These are phyloP conservation scores for Clanis bilineata DNA, from an alignment of 2,888 invertebrate species.

Conservation along the genomic window DNA sequence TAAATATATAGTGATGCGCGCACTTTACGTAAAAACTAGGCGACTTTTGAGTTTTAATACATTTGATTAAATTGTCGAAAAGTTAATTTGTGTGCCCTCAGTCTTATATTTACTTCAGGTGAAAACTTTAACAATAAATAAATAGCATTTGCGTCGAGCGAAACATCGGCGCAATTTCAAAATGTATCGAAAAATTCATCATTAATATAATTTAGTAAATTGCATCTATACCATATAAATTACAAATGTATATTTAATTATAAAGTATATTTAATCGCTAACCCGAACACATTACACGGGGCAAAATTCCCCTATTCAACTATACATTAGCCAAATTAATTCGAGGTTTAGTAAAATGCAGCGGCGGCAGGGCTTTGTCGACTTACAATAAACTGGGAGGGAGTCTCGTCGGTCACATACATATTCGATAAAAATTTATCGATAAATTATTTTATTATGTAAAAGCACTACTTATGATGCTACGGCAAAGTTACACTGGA, in stretches of 20 bases:
- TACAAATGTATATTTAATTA: slow-evolving; percentile 37
- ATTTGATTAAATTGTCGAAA: no score
- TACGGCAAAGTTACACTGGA: no score
- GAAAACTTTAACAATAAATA: background rate
- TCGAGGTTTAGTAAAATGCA: slow-evolving; percentile 30
- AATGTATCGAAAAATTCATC: slow-evolving; percentile 16
- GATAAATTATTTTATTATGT: no score
- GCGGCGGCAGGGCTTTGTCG: slow-evolving; percentile 19
- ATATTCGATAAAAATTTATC: no score
- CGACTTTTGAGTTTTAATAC: no score
- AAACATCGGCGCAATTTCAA: background rate
- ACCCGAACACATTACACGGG: slow-evolving; percentile 41
- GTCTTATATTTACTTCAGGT: background rate
- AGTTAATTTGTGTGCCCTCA: no score
- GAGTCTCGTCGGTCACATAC: background rate
- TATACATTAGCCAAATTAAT: slow-evolving; percentile 26
- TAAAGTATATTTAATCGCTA: slow-evolving; percentile 35
- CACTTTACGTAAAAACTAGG: no score
- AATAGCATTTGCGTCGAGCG: background rate
- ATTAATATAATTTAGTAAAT: slow-evolving; percentile 24
- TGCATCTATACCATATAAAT: slow-evolving; percentile 29
- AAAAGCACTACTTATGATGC: no score
- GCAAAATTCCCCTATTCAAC: slow-evolving; percentile 32
- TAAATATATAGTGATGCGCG: no score
- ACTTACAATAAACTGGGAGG: background rate